Evolutionary conservation across 2,113 vertebrate species (phyloP).

Genomic region (Corydoras maculifer): DNA sequence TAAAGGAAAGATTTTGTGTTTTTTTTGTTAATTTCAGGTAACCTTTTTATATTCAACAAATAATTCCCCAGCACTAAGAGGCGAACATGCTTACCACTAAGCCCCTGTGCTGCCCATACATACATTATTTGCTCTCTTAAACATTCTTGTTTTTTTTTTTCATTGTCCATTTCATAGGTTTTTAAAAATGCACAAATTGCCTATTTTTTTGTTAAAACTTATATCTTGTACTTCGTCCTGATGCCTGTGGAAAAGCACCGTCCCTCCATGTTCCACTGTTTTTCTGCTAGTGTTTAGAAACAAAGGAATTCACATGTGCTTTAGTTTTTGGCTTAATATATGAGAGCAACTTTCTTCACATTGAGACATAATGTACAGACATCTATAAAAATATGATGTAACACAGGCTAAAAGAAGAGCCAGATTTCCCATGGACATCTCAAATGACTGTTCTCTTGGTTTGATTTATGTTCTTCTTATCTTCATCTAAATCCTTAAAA

Average conservation of each 20-base stretch:
- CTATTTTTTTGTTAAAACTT: no score
- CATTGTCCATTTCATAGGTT: no score
- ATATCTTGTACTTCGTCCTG: not conserved
- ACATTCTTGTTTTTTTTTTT: no score
- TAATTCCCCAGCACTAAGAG: no score
- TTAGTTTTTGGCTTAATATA: not conserved
- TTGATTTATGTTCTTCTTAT: not conserved
- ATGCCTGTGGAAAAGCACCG: not conserved
- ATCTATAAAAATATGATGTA: not conserved
- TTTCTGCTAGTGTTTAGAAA: slow-evolving; percentile 5
- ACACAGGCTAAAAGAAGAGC: not conserved
- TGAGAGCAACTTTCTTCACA: not conserved
- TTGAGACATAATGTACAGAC: not conserved
- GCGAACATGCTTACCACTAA: no score
- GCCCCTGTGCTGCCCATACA: no score
- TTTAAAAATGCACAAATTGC: no score
- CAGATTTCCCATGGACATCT: not conserved
- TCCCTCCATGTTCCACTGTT: not conserved
- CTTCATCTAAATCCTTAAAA: not conserved
- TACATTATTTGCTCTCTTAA: no score
- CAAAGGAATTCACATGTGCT: not conserved
- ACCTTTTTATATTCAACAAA: no score
- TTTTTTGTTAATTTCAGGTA: no score
- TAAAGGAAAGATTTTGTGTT: no score
- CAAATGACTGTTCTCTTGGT: not conserved